Evolutionary conservation across 2,113 vertebrate species (phyloP), one percentile per base, ranked within the genome.

Genomic region (Bothrops jararaca): DNA sequence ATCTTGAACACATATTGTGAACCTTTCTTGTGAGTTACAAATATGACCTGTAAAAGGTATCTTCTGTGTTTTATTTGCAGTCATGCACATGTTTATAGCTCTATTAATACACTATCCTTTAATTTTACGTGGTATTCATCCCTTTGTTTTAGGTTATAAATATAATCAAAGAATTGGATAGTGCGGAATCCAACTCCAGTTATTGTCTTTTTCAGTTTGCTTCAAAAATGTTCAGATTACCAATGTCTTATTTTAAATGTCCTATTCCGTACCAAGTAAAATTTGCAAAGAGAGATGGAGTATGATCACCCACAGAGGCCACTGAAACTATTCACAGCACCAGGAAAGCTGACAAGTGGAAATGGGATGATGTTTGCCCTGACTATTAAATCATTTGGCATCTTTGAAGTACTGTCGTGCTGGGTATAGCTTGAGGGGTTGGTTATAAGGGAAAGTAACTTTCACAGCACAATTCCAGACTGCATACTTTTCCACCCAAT

Each of bases 21-120:
- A 23, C 26, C 93, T 90, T 92, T 7, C 87, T 86, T 91, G 9
- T 94, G 91, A 53, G 23, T 45, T 24, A 80, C 24, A 0, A 86
- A 39, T n/a, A 88, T 12, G 85, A 50, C 4, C 91, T 8, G 74
- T 50, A 23, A 89, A 48, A 57, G 11, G 15, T 64, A 92, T 92
- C 86, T 91, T 93, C 86, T 42, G 52, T 64, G 50, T 91, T 94
- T 24, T 39, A 58, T 90, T 52, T 94, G 91, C 50, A 57, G 74
- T 86, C 80, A 93, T 12, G 90, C 9, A 86, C 39, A 54, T 89
- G 50, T 91, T 89, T 89, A 22, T 54, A 89, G 9, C 24, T 24
- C 42, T 8, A 85, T 12, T 23, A 85, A 50, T 34, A 89, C 34
- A 45, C 24, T 91, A n/a, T 52, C 58, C 4, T 74, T 89, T 20